phyloP scores from a whole-genome alignment of 1,140 invertebrate species.

The Penaeus japonicus region DNA sequence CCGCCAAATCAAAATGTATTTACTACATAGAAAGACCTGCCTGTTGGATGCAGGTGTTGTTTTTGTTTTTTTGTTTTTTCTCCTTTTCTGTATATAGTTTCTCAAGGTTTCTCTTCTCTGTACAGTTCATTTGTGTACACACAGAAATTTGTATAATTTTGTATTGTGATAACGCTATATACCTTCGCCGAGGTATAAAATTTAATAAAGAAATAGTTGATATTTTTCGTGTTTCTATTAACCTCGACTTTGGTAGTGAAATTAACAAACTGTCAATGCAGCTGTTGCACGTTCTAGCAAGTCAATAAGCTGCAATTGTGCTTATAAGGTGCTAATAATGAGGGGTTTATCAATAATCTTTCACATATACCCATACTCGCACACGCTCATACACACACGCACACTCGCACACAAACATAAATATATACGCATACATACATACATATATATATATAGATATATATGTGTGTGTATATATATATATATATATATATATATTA shows the following conservation, averaged over 20 bases:
- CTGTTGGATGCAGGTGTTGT: not conserved
- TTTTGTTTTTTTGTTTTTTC: not conserved
- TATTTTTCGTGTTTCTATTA: not conserved
- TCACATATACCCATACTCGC: not conserved
- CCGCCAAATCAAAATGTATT: conserved; percentile 46
- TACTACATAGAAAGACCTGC: conserved; percentile 32
- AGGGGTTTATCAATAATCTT: not conserved
- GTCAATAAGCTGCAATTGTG: not conserved
- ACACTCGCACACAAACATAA: too few relatives aligned
- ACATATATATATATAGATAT: not conserved
- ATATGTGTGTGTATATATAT: not conserved
- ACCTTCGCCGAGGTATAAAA: conserved; percentile 37
- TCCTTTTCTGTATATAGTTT: conserved; percentile 27
- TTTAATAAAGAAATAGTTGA: conserved; percentile 46
- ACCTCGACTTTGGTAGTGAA: not conserved
- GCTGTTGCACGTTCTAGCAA: not conserved
- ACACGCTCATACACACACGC: not conserved
- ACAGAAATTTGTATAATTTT: conserved; percentile 51
- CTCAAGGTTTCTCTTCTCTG: conserved; percentile 22
- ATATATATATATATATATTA: conserved; percentile 2
- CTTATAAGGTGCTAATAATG: not conserved
- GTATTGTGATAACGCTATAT: conserved; percentile 47
- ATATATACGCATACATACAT: not conserved
- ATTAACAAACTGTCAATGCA: not conserved
- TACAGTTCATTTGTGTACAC: conserved; percentile 46